These are phyloP conservation scores for Caenorhabditis becei DNA, from an alignment of 2,888 invertebrate species.

Conservation along the genomic window DNA sequence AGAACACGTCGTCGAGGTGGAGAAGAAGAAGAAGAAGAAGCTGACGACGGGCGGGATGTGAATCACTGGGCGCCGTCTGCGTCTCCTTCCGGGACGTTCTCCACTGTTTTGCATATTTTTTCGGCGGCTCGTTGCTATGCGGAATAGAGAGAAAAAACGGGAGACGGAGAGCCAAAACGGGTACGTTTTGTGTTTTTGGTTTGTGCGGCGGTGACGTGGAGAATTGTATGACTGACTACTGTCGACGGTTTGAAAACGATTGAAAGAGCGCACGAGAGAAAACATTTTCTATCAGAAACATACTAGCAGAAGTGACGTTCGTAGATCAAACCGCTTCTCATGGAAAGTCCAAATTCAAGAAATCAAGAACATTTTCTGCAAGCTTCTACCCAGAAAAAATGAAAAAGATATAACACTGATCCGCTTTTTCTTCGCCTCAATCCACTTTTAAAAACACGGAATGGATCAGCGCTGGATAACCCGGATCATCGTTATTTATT, in stretches of 20 bases:
- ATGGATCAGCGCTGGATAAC: too few species aligned
- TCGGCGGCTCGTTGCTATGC: slow-evolving; percentile 15
- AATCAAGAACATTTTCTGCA: too few species aligned
- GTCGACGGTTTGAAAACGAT: neutral
- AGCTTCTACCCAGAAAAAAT: too few species aligned
- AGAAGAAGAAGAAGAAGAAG: slow-evolving; percentile 21
- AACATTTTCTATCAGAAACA: too few species aligned
- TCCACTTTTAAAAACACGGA: too few species aligned
- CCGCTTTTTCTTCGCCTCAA: too few species aligned
- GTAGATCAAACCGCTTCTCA: too few species aligned
- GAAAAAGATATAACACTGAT: too few species aligned
- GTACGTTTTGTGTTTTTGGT: slow-evolving; percentile 37
- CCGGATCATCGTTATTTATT: too few species aligned
- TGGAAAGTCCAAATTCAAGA: too few species aligned
- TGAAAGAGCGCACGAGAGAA: neutral
- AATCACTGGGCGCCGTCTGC: slow-evolving; percentile 30
- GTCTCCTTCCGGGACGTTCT: slow-evolving; percentile 25
- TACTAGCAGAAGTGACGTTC: too few species aligned
- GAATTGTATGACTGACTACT: slow-evolving; percentile 1
- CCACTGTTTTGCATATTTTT: slow-evolving; percentile 31
- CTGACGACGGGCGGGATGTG: too few species aligned
- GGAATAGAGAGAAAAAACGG: neutral
- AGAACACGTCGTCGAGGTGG: neutral
- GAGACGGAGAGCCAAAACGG: slow-evolving; percentile 32
- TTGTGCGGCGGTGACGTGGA: slow-evolving; percentile 31